A percentile compares a stretch with the other conserved stretches of the same genome.
These are phyloP conservation scores for Osmerus eperlanus DNA, from an alignment of 2,113 vertebrate genomes.

Conservation along the genomic window DNA sequence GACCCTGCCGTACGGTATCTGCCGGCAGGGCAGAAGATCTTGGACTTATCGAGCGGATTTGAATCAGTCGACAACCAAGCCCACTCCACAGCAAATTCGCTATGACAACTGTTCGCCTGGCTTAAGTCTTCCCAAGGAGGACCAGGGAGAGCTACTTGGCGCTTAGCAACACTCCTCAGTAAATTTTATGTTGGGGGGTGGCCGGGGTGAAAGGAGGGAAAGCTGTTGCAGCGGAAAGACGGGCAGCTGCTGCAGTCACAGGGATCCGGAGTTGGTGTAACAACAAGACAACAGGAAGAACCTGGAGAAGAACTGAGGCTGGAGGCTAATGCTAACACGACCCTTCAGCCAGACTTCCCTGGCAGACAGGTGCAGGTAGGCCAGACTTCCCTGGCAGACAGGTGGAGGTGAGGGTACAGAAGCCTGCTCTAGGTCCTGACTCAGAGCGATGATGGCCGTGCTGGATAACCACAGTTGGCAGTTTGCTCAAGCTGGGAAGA, in stretches of 20 bases:
- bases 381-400: neutral
- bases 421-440: neutral
- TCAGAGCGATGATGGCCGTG: constrained; percentile 55
- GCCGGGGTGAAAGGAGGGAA: too few species aligned
- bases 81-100: constrained; percentile 75
- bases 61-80: constrained; percentile 77
- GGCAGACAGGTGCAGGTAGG: too few species aligned
- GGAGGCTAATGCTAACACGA: too few species aligned
- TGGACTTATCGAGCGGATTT: constrained; percentile 74
- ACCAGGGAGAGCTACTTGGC: constrained; percentile 52
- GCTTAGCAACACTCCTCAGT: constrained; percentile 54
- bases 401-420: neutral
- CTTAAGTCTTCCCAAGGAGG: constrained; percentile 51
- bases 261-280: too few species aligned
- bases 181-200: constrained; percentile 62
- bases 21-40: constrained; percentile 47
- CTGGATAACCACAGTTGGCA: constrained; percentile 71
- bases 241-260: too few species aligned
- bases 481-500: constrained; percentile 65
- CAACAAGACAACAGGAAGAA: too few species aligned
- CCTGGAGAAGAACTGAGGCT: too few species aligned
- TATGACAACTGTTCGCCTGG: constrained; percentile 72
- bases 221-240: too few species aligned
- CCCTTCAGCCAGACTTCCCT: too few species aligned
- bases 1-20: neutral